Percentiles rank a stretch among this genome's conserved stretches.
These are phyloP conservation scores for Sylvia atricapilla DNA, from an alignment of 2,113 vertebrate species.

Conservation along the genomic window DNA sequence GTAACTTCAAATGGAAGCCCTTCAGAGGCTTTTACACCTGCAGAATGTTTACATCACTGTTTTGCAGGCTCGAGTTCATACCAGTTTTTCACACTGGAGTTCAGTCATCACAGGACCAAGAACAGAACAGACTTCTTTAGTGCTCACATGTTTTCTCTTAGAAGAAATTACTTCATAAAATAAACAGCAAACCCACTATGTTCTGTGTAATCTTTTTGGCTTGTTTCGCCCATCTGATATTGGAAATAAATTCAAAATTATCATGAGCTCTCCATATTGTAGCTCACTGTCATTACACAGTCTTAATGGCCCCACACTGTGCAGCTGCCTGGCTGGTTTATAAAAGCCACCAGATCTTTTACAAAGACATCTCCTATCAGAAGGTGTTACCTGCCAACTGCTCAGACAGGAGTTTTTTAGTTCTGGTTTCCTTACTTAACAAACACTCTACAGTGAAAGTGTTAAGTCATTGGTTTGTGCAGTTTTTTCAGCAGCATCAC, in stretches of 20 bases:
- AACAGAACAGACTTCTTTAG: neutral
- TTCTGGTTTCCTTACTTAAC: neutral
- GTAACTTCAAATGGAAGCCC: neutral
- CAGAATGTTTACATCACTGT: neutral
- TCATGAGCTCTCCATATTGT: neutral
- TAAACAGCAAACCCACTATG: neutral
- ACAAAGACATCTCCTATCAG: neutral
- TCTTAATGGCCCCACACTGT: neutral
- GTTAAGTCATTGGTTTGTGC: neutral
- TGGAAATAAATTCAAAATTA: neutral
- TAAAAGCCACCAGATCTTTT: neutral
- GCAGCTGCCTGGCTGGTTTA: neutral
- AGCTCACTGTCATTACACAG: neutral
- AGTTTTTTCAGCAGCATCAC: neutral
- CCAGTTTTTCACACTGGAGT: neutral
- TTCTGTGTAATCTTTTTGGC: neutral
- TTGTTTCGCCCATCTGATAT: neutral
- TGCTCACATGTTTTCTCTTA: neutral
- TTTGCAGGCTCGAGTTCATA: neutral
- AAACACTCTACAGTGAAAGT: neutral
- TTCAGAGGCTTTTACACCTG: neutral
- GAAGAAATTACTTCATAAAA: neutral
- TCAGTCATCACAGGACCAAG: neutral
- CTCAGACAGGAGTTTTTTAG: neutral
- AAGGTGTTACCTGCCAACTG: neutral